Conservation (phyloP, 2,113 vertebrate genomes). For the Aptenodytes patagonicus region DNA sequence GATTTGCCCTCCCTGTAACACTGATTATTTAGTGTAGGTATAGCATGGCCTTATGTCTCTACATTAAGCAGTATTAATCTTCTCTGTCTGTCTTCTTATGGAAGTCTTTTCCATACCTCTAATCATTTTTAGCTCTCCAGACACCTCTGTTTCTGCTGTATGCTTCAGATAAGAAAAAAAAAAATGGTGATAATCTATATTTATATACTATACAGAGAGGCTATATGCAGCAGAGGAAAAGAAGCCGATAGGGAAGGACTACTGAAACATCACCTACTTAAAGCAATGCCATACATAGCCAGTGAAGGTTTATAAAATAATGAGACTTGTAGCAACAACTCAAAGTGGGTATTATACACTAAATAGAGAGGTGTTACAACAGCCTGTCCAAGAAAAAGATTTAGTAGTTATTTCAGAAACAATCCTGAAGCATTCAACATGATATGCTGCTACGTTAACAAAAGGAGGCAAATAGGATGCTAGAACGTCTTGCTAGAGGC, state of each 20-base stretch:
- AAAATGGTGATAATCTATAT: not conserved
- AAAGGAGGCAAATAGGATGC: slow-evolving; percentile 37
- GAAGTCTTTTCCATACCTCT: not conserved
- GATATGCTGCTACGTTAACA: slow-evolving; percentile 19
- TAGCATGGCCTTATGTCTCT: not conserved
- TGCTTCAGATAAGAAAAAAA: not conserved
- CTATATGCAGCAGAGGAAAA: not conserved
- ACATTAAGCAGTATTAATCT: not conserved
- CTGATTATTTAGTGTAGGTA: not conserved
- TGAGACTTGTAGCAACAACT: slow-evolving; percentile 10
- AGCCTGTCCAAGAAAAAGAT: slow-evolving; percentile 6
- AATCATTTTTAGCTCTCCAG: slow-evolving; percentile 1
- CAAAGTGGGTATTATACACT: slow-evolving; percentile 17
- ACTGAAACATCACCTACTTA: slow-evolving; percentile 14
- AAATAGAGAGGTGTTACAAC: slow-evolving; percentile 33
- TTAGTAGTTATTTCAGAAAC: slow-evolving; percentile 41
- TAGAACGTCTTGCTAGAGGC: slow-evolving; percentile 2
- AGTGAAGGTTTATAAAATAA: slow-evolving; percentile 31
- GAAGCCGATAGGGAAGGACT: not conserved
- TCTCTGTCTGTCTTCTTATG: not conserved
- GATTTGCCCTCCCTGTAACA: not conserved
- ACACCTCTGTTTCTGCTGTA: slow-evolving; percentile 28
- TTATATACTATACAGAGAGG: not conserved
- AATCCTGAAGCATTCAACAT: slow-evolving; percentile 11
- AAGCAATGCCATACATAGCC: not conserved